Percentiles rank a stretch among this genome's conserved stretches.
Evolutionary conservation across 2,113 vertebrate genomes (phyloP).

Genomic region (Alectura lathami): DNA sequence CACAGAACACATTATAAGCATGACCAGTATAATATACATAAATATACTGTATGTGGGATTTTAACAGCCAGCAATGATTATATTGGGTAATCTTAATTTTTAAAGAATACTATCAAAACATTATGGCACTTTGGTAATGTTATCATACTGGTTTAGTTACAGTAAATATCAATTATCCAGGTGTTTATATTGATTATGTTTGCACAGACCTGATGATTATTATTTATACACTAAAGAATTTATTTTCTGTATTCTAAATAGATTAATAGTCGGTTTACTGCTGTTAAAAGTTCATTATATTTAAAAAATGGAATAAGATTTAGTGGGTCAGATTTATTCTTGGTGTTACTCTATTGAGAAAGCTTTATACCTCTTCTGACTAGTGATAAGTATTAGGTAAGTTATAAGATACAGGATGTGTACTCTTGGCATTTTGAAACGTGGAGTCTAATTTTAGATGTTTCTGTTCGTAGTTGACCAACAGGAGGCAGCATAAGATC

Average conservation of each 20-base stretch:
- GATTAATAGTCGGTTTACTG: neutral
- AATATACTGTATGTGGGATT: slow-evolving; percentile 41
- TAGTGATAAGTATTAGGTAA: neutral
- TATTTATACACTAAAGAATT: slow-evolving; percentile 23
- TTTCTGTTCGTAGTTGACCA: slow-evolving; percentile 5
- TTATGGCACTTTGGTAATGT: slow-evolving; percentile 31
- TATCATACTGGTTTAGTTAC: slow-evolving; percentile 14
- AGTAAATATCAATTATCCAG: slow-evolving; percentile 20
- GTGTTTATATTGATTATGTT: slow-evolving; percentile 38
- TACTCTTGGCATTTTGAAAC: neutral
- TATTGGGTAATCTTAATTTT: slow-evolving; percentile 44
- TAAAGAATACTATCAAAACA: slow-evolving; percentile 34
- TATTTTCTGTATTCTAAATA: slow-evolving; percentile 26
- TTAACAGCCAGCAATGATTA: slow-evolving; percentile 8
- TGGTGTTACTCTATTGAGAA: neutral
- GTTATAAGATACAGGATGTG: neutral
- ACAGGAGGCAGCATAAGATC: slow-evolving; percentile 44
- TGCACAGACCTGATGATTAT: slow-evolving; percentile 33
- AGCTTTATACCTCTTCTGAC: neutral
- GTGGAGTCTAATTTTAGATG: neutral
- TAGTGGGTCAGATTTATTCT: neutral
- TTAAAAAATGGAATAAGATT: neutral
- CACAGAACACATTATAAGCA: slow-evolving; percentile 48
- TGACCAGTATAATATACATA: slow-evolving; percentile 26
- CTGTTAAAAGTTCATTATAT: slow-evolving; percentile 20